These are phyloP conservation scores for Pheucticus melanocephalus DNA, from an alignment of 2,113 vertebrate genomes.

Conservation along the genomic window DNA sequence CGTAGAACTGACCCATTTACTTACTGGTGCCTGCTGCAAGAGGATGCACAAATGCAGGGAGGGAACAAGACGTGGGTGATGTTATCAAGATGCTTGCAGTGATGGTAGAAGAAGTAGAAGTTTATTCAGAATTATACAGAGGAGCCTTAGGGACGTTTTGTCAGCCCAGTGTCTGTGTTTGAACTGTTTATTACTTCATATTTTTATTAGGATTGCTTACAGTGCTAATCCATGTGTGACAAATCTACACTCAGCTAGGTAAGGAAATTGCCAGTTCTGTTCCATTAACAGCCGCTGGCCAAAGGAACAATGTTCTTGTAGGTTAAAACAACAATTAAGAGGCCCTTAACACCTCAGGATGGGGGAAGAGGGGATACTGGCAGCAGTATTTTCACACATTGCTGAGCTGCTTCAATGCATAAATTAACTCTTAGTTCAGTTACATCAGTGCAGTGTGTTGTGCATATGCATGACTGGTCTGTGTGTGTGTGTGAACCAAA, in stretches of 20 bases:
- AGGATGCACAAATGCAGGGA: neutral
- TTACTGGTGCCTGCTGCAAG: neutral
- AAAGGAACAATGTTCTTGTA: constrained; percentile 73
- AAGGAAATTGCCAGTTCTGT: constrained; percentile 62
- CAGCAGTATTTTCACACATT: constrained; percentile 68
- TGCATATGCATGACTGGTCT: constrained; percentile 12
- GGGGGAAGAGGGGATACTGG: neutral
- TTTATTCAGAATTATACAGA: neutral
- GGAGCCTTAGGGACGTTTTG: constrained; percentile 18
- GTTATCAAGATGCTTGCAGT: neutral
- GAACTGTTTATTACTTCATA: constrained; percentile 61
- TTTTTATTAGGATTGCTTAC: constrained; percentile 68
- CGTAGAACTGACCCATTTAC: neutral
- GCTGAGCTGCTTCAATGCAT: constrained; percentile 46
- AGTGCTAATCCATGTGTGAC: constrained; percentile 65
- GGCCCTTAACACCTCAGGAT: neutral
- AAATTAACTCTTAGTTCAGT: constrained; percentile 42
- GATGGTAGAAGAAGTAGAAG: neutral
- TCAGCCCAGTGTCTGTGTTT: constrained; percentile 22
- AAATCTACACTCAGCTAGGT: constrained; percentile 50
- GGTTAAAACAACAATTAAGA: constrained; percentile 78
- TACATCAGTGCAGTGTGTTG: neutral
- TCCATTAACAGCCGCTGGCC: constrained; percentile 71
- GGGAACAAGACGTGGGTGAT: neutral
- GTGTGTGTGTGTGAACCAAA: neutral